Evolutionary conservation across 2,888 invertebrate species (phyloP), one percentile per base, ranked within the genome.

Genomic region (Melanargia galathea): DNA sequence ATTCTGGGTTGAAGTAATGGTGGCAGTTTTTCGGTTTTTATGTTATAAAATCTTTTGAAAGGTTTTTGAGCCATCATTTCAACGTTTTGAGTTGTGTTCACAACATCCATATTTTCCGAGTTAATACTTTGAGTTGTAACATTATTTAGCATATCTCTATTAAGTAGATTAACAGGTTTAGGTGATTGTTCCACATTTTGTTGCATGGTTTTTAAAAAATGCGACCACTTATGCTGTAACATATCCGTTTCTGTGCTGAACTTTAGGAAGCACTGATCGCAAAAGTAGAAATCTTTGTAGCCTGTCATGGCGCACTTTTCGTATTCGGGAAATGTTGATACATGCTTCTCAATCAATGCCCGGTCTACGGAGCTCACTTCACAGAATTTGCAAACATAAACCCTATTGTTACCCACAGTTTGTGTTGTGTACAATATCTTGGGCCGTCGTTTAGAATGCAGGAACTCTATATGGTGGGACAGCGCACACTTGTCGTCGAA

Each of bases 181-280:
- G 52, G 52, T 35, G 13, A 13, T 2, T 35, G 20, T 10, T 2
- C 20, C 13, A 20, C 78, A 49, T 80, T 81, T n/a, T 84, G 81
- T 26, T 73, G 74, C 2, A n/a, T 7, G 0, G 76, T 80, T 40
- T 80, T 84, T 1, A 87, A 65, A 66, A 83, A 87, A 68, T 90
- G 90, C 0, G 82, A 77, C 89, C 87, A 89, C 64, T 90, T 89
- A 62, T 90, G 90, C 16, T 86, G 82, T 0, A 89, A 55, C 86
- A 89, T 87, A 5, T 81, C 77, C 0, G 78, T 80, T 69, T 90
- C 88, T 0, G 81, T 82, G 11, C 75, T 76, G 76, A 87, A 90
- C 52, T 84, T 84, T 33, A 77, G 78, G 45, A 79, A 71, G 57
- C 89, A 90, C 48, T 87, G 84, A 52, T 90, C 85, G 45, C 90